These are phyloP conservation scores for Penaeus japonicus DNA, from an alignment of 1,140 invertebrate species.

Conservation along the genomic window DNA sequence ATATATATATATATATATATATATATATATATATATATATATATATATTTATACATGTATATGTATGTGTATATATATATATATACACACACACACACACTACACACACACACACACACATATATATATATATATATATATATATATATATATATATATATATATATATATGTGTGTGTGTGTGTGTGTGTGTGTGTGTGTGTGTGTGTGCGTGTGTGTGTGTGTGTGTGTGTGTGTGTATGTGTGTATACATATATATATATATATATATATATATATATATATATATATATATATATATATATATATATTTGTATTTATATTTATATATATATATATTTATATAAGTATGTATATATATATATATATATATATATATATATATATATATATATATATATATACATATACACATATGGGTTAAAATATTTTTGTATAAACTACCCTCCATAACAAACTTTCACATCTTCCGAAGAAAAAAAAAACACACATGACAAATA, in stretches of 20 bases:
- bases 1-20: background rate
- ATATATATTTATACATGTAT: background rate
- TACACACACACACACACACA: background rate
- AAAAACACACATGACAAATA: too few species aligned
- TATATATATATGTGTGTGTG: background rate
- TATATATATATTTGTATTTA: too few species aligned
- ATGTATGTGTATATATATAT: background rate
- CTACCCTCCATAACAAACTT: too few species aligned
- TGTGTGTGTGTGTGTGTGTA: background rate
- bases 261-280: background rate
- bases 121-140: constrained; percentile 4
- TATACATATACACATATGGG: too few species aligned
- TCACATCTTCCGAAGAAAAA: too few species aligned
- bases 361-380: too few species aligned
- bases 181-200: background rate
- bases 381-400: too few species aligned
- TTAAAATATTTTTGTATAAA: too few species aligned
- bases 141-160: background rate
- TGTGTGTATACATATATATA: background rate
- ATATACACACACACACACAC: background rate
- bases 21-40: background rate
- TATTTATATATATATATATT: background rate
- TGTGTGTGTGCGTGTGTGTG: background rate
- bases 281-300: background rate
- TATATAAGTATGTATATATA: background rate